A percentile compares a stretch with the other conserved stretches of the same genome.
phyloP scores from a whole-genome alignment of 2,113 vertebrate genomes.

The Melospiza melodia region DNA sequence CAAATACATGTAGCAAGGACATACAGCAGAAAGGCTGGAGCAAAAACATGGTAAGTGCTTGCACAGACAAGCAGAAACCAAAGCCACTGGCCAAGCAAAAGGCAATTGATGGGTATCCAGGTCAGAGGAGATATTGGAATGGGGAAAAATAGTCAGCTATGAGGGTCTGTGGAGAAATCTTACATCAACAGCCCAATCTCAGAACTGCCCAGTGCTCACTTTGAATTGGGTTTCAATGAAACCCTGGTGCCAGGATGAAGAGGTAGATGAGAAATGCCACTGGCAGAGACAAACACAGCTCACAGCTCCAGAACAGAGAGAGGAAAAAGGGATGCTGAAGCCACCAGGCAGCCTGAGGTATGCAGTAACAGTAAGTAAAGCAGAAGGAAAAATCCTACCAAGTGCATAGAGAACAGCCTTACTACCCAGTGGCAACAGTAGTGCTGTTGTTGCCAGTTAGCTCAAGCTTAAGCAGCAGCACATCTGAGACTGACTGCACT shows the following conservation, averaged over 20 bases:
- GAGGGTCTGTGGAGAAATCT: not conserved
- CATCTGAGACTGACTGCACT: not conserved
- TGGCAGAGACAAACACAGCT: not conserved
- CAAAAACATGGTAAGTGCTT: not conserved
- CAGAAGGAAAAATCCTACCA: not conserved
- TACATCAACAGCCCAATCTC: not conserved
- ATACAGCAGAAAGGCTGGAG: not conserved
- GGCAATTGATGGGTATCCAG: not conserved
- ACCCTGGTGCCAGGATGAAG: not conserved
- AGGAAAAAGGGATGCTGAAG: not conserved
- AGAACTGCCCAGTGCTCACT: not conserved
- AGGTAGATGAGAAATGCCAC: not conserved
- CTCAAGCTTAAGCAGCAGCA: not conserved
- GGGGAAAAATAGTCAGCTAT: not conserved
- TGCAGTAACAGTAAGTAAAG: not conserved
- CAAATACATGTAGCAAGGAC: not conserved
- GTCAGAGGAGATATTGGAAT: not conserved
- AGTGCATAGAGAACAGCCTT: not conserved
- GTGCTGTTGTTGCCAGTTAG: not conserved
- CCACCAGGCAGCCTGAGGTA: accelerated
- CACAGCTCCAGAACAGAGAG: not conserved
- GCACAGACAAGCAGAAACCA: not conserved
- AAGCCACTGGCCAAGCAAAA: not conserved
- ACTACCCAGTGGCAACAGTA: not conserved
- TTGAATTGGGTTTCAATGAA: not conserved